Evolutionary conservation across 2,888 invertebrate species (phyloP), one percentile per base, ranked within the genome.

Genomic region (Stenurella melanura): DNA sequence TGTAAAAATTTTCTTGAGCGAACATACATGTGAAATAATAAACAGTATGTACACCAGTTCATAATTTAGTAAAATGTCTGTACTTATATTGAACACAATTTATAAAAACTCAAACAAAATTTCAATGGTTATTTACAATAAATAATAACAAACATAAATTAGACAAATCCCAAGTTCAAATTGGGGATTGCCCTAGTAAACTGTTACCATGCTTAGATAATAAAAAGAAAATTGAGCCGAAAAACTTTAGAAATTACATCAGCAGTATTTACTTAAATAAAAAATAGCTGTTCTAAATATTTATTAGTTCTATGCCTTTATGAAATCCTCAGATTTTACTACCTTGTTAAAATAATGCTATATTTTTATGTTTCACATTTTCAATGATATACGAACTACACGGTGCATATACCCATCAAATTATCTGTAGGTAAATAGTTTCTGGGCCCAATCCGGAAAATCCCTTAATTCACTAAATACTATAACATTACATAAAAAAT

Each of bases 41-140:
- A 81, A 82, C 78, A 81, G 76, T 83, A 82, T 83, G 67, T 83
- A 83, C 81, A 82, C 74, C 73, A 68, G 76, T 75, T 64, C 19
- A 66, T 64, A 66, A 34, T 75, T 61, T 67, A 56, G 66, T 67
- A 56, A 66, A 73, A 74, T 73, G 34, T 63, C 68, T 73, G 68
- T 63, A 69, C 42, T 70, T 71, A 72, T 63, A 78, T 56, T 61
- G 63, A 58, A 73, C 74, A 73, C 64, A 76, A 71, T 74, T 68
- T 69, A 38, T 15, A 34, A 57, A 75, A 71, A 67, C 38, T 26
- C 50, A 64, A 71, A 77, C 70, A 74, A 77, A 61, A 1, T 74
- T 61, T 34, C 56, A 21, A n/a, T 66, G 19, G 9, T 60, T 19
- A 3, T 61, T 61, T 50, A 17, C 15, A 15, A 18, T 10, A 72